Conservation (phyloP, 2,113 vertebrate genomes). For the Trogon surrucura region DNA sequence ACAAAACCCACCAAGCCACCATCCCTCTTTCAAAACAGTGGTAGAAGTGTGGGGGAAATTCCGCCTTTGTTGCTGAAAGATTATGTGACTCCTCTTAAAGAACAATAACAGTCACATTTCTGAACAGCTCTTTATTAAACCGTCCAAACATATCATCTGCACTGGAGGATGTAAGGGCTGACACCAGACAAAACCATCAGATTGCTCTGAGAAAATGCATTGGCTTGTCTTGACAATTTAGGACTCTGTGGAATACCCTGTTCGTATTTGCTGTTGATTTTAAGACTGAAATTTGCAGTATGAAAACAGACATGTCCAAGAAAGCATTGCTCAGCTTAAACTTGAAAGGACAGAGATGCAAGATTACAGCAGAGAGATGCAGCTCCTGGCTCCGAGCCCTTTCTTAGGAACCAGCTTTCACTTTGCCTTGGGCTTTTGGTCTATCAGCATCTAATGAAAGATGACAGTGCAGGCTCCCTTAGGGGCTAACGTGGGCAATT, state of each 20-base stretch:
- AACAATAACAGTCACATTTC: background rate
- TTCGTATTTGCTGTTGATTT: constrained; percentile 56
- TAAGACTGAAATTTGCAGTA: constrained; percentile 50
- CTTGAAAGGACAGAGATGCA: constrained; percentile 67
- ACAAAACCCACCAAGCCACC: background rate
- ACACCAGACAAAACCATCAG: constrained; percentile 61
- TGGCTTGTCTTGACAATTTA: constrained; percentile 58
- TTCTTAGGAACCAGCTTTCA: constrained; percentile 65
- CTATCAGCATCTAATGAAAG: constrained; percentile 82
- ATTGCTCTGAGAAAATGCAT: constrained; percentile 49
- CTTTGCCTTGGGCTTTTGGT: constrained; percentile 76
- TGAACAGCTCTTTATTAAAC: constrained; percentile 59
- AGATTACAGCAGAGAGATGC: constrained; percentile 62
- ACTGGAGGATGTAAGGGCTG: constrained; percentile 32
- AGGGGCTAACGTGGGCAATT: constrained; percentile 68
- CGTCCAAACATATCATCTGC: constrained; percentile 17
- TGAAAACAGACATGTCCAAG: constrained; percentile 56
- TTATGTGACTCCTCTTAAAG: background rate
- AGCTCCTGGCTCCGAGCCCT: constrained; percentile 56
- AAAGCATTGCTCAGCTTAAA: constrained; percentile 66
- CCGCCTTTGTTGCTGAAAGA: background rate
- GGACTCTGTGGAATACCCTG: constrained; percentile 46
- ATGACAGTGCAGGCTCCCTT: constrained; percentile 79
- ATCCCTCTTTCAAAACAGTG: background rate
- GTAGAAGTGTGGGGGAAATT: background rate